A percentile compares a stretch with the other conserved stretches of the same genome.
Conservation (phyloP, 2,888 invertebrate genomes). For the Cerastis rubricosa region DNA sequence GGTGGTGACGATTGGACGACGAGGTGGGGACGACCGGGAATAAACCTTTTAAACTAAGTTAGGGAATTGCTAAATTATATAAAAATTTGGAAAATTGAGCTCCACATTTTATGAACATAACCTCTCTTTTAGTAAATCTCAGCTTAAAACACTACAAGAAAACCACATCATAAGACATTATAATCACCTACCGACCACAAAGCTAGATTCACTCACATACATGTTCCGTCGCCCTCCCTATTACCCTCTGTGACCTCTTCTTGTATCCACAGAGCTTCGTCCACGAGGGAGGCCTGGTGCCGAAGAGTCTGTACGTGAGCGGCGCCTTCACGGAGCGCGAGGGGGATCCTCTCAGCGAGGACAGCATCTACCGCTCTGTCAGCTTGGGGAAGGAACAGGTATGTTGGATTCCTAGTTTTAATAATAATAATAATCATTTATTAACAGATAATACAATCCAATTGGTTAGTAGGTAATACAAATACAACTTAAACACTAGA, state of each 20-base stretch:
- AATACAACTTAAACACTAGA: too few species aligned
- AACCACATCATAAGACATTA: constrained; percentile 9
- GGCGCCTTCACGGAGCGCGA: constrained; percentile 89
- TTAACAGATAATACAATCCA: too few species aligned
- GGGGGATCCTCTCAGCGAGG: constrained; percentile 90
- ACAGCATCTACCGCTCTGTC: constrained; percentile 93
- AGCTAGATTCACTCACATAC: constrained; percentile 47
- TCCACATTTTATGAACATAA: background rate
- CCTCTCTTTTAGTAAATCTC: background rate
- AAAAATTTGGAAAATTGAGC: background rate
- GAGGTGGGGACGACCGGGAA: too few species aligned
- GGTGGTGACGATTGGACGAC: too few species aligned
- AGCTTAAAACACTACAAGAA: constrained; percentile 23
- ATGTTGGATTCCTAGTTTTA: background rate
- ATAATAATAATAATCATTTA: too few species aligned
- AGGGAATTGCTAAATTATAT: background rate
- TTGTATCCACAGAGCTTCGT: constrained; percentile 92
- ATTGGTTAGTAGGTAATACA: too few species aligned
- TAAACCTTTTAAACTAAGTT: too few species aligned
- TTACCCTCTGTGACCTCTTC: background rate
- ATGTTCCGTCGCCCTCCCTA: background rate
- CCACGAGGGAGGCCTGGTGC: constrained; percentile 96
- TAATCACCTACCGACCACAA: constrained; percentile 26
- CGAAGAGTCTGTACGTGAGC: constrained; percentile 95
- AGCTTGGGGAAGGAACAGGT: constrained; percentile 92